Evolutionary conservation across 2,113 vertebrate genomes (phyloP).

Genomic region (Chionomys nivalis): DNA sequence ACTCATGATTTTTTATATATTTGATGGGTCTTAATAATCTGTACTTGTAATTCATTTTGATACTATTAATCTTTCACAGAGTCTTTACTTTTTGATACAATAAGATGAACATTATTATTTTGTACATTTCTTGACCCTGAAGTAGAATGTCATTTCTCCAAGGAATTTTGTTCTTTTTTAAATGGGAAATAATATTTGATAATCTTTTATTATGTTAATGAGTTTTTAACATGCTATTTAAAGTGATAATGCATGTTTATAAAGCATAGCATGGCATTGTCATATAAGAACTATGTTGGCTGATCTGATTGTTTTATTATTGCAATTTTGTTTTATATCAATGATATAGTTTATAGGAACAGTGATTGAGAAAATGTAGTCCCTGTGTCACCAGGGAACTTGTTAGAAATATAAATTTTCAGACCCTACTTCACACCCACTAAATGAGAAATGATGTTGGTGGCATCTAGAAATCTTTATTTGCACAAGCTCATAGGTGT

Average conservation of each 20-base stretch:
- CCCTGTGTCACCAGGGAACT: not conserved
- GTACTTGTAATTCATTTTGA: not conserved
- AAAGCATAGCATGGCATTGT: not conserved
- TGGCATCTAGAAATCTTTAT: not conserved
- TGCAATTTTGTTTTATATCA: not conserved
- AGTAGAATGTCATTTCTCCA: not conserved
- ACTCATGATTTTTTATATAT: not conserved
- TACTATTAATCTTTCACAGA: not conserved
- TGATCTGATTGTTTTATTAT: not conserved
- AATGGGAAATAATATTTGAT: not conserved
- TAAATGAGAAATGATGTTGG: not conserved
- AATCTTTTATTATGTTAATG: not conserved
- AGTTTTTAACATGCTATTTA: not conserved
- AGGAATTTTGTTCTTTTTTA: not conserved
- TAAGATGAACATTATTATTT: not conserved
- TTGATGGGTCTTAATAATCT: not conserved
- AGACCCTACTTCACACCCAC: not conserved
- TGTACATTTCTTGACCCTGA: not conserved
- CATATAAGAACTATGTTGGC: not conserved
- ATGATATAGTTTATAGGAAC: too few relatives aligned
- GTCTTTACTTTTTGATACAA: not conserved
- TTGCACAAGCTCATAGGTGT: not conserved
- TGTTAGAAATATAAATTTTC: not conserved
- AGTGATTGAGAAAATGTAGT: not conserved
- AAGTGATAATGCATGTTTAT: not conserved